These are phyloP conservation scores for Furcifer pardalis DNA, from an alignment of 2,797 vertebrate species.

Conservation along the genomic window DNA sequence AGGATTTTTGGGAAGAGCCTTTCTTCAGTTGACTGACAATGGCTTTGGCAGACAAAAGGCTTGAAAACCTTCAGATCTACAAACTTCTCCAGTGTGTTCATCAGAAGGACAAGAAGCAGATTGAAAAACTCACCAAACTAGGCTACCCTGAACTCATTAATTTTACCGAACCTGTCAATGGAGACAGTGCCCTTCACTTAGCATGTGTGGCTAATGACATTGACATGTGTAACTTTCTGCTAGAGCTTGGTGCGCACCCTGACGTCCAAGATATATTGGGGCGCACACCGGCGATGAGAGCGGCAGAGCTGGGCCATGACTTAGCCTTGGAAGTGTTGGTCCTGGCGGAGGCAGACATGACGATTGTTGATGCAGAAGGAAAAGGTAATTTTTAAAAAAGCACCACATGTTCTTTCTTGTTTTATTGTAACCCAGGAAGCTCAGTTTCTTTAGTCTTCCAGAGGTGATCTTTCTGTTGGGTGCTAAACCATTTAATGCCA, in stretches of 20 bases:
- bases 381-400: slow-evolving; percentile 83
- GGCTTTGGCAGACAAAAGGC: slow-evolving; percentile 74
- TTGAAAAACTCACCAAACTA: slow-evolving; percentile 82
- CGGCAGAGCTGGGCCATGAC: slow-evolving; percentile 87
- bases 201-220: slow-evolving; percentile 81
- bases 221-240: slow-evolving; percentile 85
- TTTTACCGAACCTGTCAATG: slow-evolving; percentile 84
- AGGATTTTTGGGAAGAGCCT: slow-evolving; percentile 53
- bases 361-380: slow-evolving; percentile 82
- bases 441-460: background rate
- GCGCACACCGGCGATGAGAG: slow-evolving; percentile 85
- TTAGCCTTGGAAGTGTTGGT: slow-evolving; percentile 79
- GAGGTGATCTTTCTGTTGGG: background rate
- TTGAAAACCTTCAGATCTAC: slow-evolving; percentile 88
- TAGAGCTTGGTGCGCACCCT: slow-evolving; percentile 81
- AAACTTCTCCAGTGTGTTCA: slow-evolving; percentile 87
- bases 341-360: slow-evolving; percentile 82
- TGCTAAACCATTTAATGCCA: slow-evolving; percentile 9
- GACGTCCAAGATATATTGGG: slow-evolving; percentile 84
- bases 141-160: slow-evolving; percentile 88
- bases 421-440: background rate
- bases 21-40: slow-evolving; percentile 46
- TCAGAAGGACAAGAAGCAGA: slow-evolving; percentile 78
- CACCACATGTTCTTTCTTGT: background rate
- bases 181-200: slow-evolving; percentile 83